phyloP scores from a whole-genome alignment of 2,113 vertebrate genomes.

The Paradisaea rubra region DNA sequence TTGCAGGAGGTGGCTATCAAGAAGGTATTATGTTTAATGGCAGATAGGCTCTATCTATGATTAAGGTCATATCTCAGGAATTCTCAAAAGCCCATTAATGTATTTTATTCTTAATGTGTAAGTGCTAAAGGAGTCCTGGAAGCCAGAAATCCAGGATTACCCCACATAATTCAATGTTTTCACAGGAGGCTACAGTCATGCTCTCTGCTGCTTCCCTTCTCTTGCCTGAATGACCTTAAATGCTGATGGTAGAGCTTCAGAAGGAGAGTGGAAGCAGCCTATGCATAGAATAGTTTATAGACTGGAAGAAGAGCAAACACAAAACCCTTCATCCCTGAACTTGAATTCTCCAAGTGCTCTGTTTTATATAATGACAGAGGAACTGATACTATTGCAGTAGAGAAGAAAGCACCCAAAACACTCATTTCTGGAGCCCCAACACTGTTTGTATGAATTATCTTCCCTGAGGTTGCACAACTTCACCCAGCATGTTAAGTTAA shows the following conservation, averaged over 20 bases:
- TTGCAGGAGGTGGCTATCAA: neutral
- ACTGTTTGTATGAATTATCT: neutral
- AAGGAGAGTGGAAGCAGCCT: neutral
- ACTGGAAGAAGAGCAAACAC: neutral
- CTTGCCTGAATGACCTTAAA: neutral
- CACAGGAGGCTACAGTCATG: neutral
- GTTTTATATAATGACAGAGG: neutral
- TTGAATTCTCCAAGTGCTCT: neutral
- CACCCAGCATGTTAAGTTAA: neutral
- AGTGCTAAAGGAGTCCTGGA: neutral
- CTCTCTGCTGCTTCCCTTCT: neutral
- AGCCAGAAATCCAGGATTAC: neutral
- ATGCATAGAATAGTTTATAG: neutral
- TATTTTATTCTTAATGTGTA: slow-evolving; percentile 12
- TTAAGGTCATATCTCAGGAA: neutral
- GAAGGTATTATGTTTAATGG: neutral
- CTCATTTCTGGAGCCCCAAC: neutral
- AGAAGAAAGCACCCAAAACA: neutral
- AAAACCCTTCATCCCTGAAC: neutral
- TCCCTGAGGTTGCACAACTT: neutral
- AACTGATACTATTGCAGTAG: neutral
- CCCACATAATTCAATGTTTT: neutral
- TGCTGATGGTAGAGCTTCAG: neutral
- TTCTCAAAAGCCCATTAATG: slow-evolving; percentile 13
- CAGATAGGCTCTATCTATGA: neutral